Percentiles rank a stretch among this genome's conserved stretches.
These are phyloP conservation scores for Pelmatolapia mariae DNA, from an alignment of 2,113 vertebrate genomes.

Conservation along the genomic window DNA sequence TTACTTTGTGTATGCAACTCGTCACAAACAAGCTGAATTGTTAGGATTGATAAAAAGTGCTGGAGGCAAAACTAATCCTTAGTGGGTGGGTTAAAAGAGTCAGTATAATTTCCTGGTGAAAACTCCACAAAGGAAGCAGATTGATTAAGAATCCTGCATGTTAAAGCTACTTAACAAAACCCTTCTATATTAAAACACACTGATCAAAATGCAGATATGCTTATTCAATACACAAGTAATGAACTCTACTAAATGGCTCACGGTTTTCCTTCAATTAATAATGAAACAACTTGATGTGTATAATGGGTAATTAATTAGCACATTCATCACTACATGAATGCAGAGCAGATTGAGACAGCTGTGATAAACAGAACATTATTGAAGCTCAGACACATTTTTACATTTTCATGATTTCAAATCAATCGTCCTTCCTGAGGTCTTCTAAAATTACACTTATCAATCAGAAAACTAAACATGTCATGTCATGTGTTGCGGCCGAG, in stretches of 20 bases:
- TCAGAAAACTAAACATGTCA: fast-evolving
- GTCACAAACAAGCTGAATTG: neutral
- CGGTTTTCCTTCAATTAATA: neutral
- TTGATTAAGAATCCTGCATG: neutral
- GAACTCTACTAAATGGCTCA: neutral
- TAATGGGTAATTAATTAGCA: neutral
- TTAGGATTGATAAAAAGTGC: neutral
- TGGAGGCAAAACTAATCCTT: neutral
- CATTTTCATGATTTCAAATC: neutral
- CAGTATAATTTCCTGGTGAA: neutral
- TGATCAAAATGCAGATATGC: conserved; percentile 4
- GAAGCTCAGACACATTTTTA: neutral
- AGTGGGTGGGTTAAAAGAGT: neutral
- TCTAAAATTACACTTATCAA: neutral
- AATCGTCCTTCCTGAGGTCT: neutral
- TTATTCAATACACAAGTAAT: neutral
- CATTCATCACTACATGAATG: neutral
- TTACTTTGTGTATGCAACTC: neutral
- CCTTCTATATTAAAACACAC: neutral
- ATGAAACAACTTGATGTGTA: neutral
- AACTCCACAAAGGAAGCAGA: neutral
- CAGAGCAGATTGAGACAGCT: neutral
- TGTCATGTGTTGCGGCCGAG: neutral
- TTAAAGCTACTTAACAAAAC: neutral
- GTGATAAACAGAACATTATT: neutral